These are phyloP conservation scores for Manduca sexta DNA, from an alignment of 1,140 invertebrate species.

Conservation along the genomic window DNA sequence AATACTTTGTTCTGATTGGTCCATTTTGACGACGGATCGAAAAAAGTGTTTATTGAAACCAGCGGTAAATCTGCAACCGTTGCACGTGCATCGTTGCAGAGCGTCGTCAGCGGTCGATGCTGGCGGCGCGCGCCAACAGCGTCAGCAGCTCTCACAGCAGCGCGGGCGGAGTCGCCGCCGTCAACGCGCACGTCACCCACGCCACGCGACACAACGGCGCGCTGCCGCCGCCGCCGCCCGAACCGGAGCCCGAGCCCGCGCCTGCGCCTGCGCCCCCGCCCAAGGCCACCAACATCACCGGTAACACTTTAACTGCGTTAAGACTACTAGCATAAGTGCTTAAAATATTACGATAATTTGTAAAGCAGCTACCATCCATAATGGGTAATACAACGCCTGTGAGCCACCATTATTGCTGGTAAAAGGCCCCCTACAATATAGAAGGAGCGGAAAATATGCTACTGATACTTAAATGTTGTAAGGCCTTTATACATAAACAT, in stretches of 20 bases:
- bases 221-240: slow-evolving; percentile 23
- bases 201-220: slow-evolving; percentile 30
- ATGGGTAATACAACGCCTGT: too few species aligned
- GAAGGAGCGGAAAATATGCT: too few species aligned
- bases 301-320: slow-evolving; percentile 7
- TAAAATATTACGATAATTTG: not conserved
- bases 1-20: too few species aligned
- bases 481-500: too few species aligned
- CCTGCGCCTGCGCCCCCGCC: slow-evolving; percentile 23
- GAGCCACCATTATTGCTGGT: too few species aligned
- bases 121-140: slow-evolving; percentile 37
- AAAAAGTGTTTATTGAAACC: too few species aligned
- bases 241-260: slow-evolving; percentile 22
- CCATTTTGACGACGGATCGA: too few species aligned
- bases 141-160: not conserved
- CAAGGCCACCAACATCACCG: slow-evolving; percentile 26
- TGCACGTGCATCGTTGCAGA: slow-evolving; percentile 21
- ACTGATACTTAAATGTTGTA: too few species aligned
- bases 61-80: too few species aligned
- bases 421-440: too few species aligned
- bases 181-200: not conserved
- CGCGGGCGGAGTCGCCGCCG: not conserved
- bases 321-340: not conserved
- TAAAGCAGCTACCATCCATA: too few species aligned
- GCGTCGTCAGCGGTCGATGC: slow-evolving; percentile 37